Conservation (phyloP, 2,888 invertebrate genomes). For the Incurvaria masculella region DNA sequence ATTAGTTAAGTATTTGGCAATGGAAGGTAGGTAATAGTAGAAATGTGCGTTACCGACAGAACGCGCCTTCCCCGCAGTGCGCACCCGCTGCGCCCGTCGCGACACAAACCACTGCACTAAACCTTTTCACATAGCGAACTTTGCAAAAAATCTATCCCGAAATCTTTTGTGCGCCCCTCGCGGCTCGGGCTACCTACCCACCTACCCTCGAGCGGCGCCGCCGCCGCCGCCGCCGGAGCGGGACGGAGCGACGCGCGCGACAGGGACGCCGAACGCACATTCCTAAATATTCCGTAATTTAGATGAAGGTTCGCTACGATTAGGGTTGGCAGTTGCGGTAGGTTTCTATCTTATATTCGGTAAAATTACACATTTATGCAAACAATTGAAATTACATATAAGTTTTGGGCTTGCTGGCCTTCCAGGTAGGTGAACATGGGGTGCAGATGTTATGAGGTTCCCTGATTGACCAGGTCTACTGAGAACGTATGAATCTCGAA, state of each 20-base stretch:
- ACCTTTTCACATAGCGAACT: conserved; percentile 29
- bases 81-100: background rate
- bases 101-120: background rate
- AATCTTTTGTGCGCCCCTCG: conserved; percentile 43
- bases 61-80: background rate
- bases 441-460: too few relatives aligned
- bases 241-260: conserved; percentile 34
- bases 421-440: too few relatives aligned
- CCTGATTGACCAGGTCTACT: too few relatives aligned
- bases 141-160: conserved; percentile 49
- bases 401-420: too few relatives aligned
- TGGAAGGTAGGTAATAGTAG: too few relatives aligned
- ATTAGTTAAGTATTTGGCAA: too few relatives aligned
- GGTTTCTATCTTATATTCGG: too few relatives aligned
- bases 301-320: conserved; percentile 55
- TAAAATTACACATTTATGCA: too few relatives aligned
- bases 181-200: conserved; percentile 35
- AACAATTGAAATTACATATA: too few relatives aligned
- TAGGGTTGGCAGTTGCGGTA: conserved; percentile 32
- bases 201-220: conserved; percentile 37
- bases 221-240: conserved; percentile 34
- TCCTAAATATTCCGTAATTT: conserved; percentile 56
- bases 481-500: too few relatives aligned
- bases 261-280: conserved; percentile 36
- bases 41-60: background rate